phyloP scores from a whole-genome alignment of 2,797 vertebrate species.

The Pempheris klunzingeri region DNA sequence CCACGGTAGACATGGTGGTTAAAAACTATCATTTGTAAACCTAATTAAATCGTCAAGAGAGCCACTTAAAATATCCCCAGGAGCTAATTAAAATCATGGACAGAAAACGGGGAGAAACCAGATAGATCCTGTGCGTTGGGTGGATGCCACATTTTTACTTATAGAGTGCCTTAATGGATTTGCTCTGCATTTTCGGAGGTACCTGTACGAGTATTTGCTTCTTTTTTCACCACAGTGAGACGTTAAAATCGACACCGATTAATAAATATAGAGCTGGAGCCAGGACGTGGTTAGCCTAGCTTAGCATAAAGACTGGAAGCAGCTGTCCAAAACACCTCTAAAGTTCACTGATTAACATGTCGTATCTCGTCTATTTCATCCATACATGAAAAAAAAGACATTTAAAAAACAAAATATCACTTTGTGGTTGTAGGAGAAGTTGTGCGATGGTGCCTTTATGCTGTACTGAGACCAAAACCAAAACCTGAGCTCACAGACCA shows the following conservation, averaged over 20 bases:
- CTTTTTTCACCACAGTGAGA: background rate
- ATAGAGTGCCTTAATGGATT: background rate
- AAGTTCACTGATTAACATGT: background rate
- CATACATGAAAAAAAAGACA: background rate
- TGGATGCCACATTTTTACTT: background rate
- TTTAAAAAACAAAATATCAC: background rate
- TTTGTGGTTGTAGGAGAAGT: background rate
- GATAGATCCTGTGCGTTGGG: constrained; percentile 19
- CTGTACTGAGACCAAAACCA: background rate
- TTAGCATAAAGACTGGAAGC: background rate
- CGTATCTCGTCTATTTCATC: too few species aligned
- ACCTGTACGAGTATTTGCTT: background rate
- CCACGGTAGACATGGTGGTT: constrained; percentile 39
- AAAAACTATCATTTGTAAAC: constrained; percentile 69
- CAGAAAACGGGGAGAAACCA: background rate
- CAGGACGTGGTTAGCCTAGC: constrained; percentile 1
- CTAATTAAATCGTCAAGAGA: constrained; percentile 65
- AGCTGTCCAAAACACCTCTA: too few species aligned
- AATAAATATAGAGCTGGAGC: background rate
- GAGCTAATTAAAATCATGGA: constrained; percentile 49
- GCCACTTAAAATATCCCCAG: constrained; percentile 61
- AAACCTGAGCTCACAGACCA: background rate
- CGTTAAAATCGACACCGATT: background rate
- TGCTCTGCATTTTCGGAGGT: background rate
- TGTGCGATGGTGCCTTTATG: too few species aligned